Conservation (phyloP, 2,797 vertebrate species). For the Synaphobranchus kaupii region DNA sequence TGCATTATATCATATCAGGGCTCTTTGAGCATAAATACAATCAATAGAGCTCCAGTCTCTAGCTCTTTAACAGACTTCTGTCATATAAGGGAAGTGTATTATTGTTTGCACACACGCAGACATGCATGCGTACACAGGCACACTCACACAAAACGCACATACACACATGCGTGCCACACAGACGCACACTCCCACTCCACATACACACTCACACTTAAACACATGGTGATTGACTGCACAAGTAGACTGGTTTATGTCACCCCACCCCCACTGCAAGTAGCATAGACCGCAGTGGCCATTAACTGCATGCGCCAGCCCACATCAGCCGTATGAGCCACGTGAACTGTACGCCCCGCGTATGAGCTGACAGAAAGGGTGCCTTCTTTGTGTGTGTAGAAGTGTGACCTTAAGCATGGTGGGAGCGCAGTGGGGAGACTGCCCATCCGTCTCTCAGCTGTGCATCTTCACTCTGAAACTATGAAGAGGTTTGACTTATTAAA, state of each 20-base stretch:
- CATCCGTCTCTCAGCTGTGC: background rate
- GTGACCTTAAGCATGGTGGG: background rate
- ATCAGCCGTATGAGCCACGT: background rate
- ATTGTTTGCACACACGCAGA: background rate
- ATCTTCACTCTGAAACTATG: background rate
- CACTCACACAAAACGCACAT: background rate
- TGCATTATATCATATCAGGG: background rate
- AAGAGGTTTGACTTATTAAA: conserved; percentile 37
- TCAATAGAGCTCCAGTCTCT: background rate
- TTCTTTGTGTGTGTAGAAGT: background rate
- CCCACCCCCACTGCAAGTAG: background rate
- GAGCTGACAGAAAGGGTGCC: background rate
- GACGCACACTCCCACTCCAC: background rate
- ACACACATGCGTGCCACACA: background rate
- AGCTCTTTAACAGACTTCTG: background rate
- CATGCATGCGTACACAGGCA: background rate
- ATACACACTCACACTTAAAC: background rate
- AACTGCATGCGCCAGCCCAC: background rate
- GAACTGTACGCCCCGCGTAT: too few relatives aligned
- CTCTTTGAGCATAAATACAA: background rate
- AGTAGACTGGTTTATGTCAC: background rate
- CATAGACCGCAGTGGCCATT: background rate
- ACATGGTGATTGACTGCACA: conserved; percentile 26
- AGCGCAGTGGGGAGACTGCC: background rate
- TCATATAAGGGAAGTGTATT: background rate